Base-by-base conservation (phyloP, 2,797 vertebrate genomes). In the Prunella strophiata region DNA sequence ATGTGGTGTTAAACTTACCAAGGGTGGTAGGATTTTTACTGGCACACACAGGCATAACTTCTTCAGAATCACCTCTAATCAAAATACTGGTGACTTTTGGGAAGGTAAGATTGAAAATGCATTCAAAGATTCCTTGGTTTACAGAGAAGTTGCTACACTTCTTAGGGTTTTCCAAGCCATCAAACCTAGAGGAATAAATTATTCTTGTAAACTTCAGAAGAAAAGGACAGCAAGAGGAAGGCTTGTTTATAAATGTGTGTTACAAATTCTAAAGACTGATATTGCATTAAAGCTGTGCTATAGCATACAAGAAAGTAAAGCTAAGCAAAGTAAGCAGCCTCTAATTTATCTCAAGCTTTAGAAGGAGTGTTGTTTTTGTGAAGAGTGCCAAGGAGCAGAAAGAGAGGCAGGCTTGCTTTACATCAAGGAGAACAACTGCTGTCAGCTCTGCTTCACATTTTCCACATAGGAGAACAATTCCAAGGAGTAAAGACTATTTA, bases 21-120 rank as follows among this genome's bases (percentile, higher is more conserved):
- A 96, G 85, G 13, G 88, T 77, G 21, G 92, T 90, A 48, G 87
- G 90, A 54, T 94, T 82, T 62, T 68, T 91, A 51, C 14, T 78
- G 45, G 75, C 29, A 77, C 97, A 97, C 25, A 95, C 5, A 32
- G 97, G 94, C 22, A 71, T 94, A 13, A 95, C 43, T 52, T 95
- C 94, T 82, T 88, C 77, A 20, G 95, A 91, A 51, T 80, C 74
- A 61, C 5, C 72, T 73, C 10, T 74, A 55, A 97, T 34, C 68
- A 96, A 92, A 75, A 97, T 78, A 27, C 20, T 78, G 36, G 36
- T 86, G 75, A 18, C 13, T 36, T 73, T 79, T 20, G 93, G 80
- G 57, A 96, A 93, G 50, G 34, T 67, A 29, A 98, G 48, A 62
- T 38, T 78, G 93, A 98, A 98, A 89, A 73, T 3, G 63, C 98